phyloP scores from a whole-genome alignment of 2,113 vertebrate genomes.

The Clinocottus analis region DNA sequence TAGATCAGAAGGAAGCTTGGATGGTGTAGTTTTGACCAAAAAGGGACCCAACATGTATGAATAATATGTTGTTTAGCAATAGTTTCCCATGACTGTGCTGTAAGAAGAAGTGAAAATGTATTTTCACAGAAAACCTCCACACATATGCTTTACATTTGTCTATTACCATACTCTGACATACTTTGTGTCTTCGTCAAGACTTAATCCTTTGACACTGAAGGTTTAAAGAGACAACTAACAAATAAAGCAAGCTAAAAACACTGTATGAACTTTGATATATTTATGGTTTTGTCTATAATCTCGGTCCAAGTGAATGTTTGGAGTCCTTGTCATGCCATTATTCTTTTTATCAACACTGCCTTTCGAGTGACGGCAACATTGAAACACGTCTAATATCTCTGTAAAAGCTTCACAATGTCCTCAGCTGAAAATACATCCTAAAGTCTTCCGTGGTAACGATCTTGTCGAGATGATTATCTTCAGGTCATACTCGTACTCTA shows the following conservation, averaged over 20 bases:
- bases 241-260: background rate
- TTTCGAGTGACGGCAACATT: background rate
- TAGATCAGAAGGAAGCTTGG: slow-evolving; percentile 30
- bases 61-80: background rate
- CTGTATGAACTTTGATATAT: background rate
- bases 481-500: background rate
- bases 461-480: background rate
- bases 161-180: background rate
- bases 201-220: background rate
- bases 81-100: background rate
- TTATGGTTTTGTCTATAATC: background rate
- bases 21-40: background rate
- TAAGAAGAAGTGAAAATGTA: background rate
- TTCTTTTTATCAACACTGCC: background rate
- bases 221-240: background rate
- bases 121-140: background rate
- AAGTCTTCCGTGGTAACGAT: background rate
- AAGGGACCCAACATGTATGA: background rate
- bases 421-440: background rate
- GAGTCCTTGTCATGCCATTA: background rate
- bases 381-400: background rate
- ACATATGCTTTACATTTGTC: background rate
- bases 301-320: background rate
- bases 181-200: background rate
- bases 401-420: background rate